These are phyloP conservation scores for Tilapia sparmanii DNA, from an alignment of 2,113 vertebrate species.

Conservation along the genomic window DNA sequence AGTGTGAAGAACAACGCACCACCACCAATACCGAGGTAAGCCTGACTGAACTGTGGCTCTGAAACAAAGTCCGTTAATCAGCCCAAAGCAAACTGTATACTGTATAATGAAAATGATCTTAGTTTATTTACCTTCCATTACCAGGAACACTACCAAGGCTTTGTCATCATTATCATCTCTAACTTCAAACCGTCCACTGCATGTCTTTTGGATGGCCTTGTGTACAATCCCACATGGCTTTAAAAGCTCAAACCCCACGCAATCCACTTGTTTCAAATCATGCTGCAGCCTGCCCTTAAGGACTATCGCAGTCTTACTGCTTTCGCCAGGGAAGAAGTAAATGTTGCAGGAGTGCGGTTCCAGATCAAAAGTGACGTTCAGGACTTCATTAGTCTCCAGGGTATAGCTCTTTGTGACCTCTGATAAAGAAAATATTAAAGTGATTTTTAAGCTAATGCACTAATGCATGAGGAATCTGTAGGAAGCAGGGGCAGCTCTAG, in stretches of 20 bases:
- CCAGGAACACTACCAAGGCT: background rate
- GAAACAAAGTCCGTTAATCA: background rate
- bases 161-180: background rate
- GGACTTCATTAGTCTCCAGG: rapidly evolving
- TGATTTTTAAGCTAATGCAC: background rate
- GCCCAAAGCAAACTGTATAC: background rate
- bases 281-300: background rate
- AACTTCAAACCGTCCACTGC: background rate
- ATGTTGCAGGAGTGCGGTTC: background rate
- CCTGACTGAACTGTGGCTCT: background rate
- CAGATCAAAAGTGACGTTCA: rapidly evolving
- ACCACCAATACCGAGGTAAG: rapidly evolving
- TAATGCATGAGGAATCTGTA: background rate
- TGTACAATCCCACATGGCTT: background rate
- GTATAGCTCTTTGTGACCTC: rapidly evolving
- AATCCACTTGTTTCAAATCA: background rate
- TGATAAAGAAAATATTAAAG: background rate
- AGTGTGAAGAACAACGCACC: rapidly evolving
- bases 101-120: background rate
- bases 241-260: background rate
- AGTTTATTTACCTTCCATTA: background rate
- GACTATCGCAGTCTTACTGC: background rate
- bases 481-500: background rate
- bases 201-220: background rate
- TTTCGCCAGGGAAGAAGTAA: background rate